These are phyloP conservation scores for Taenaris catops DNA, from an alignment of 2,888 invertebrate genomes.

Conservation along the genomic window DNA sequence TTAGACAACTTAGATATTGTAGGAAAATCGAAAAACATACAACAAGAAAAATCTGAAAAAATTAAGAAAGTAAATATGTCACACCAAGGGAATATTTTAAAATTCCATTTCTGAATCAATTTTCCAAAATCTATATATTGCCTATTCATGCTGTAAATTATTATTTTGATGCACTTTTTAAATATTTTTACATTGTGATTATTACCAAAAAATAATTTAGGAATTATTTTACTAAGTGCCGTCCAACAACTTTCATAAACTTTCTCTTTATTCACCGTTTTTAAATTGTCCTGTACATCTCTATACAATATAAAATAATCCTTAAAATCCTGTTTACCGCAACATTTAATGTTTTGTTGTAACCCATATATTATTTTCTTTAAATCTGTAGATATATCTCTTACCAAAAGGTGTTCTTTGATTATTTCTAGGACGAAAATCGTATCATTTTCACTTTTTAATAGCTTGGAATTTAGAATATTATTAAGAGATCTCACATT, in stretches of 20 bases:
- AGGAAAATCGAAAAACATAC: too few relatives aligned
- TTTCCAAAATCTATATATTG: conserved; percentile 46
- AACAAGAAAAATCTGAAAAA: too few relatives aligned
- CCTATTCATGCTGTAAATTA: conserved; percentile 58
- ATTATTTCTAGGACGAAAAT: conserved; percentile 31
- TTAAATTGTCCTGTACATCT: conserved; percentile 26
- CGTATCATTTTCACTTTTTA: conserved; percentile 33
- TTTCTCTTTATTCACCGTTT: conserved; percentile 39
- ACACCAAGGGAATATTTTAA: conserved; percentile 42
- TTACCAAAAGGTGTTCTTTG: conserved; percentile 33
- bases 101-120: conserved; percentile 48
- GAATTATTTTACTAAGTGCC: conserved; percentile 48
- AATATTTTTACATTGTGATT: conserved; percentile 52
- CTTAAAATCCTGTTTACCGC: conserved; percentile 48
- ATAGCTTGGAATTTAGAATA: conserved; percentile 39
- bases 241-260: conserved; percentile 41
- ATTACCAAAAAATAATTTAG: conserved; percentile 45
- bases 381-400: conserved; percentile 35
- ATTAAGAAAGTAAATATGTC: conserved; percentile 21
- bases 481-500: conserved; percentile 56
- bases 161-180: conserved; percentile 37
- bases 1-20: too few relatives aligned
- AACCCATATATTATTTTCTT: conserved; percentile 33
- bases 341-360: conserved; percentile 38
- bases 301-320: conserved; percentile 34